Base-by-base conservation (phyloP, 2,113 vertebrate species). In the Strix aluco region DNA sequence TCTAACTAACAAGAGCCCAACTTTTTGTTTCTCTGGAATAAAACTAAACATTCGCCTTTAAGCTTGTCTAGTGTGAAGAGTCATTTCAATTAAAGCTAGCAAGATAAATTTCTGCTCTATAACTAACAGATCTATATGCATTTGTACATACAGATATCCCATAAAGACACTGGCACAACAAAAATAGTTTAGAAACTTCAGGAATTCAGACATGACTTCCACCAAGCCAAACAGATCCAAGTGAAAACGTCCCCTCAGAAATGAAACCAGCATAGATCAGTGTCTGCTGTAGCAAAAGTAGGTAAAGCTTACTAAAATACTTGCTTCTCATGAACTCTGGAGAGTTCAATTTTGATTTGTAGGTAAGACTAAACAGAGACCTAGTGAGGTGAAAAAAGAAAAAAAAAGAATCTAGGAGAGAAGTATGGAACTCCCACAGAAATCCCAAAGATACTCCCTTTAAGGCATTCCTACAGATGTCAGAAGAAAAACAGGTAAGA, bases 321-420 rank as follows among this genome's bases (percentile, higher is more conserved):
- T 66, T 80, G 18, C 10, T 91, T 66, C 79, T 86, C 29, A 14
- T 46, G 27, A 93, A 80, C 74, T 90, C 65, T 38, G 20, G 19
- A 71, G 58, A 92, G 84, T 58, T 89, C 69, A 55, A 10, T 61
- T 94, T 88, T 94, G 91, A 92, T 83, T 74, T 83, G 71, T 42
- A 88, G 46, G 46, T 78, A 61, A 96, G 42, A 94, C 47, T 92
- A 83, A 86, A 92, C 63, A 94, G 75, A 88, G 58, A 74, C 54
- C 54, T 57, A 77, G 51, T 16, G 13, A 78, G 38, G n/a, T 88
- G 29, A 86, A 96, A 88, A 86, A 71, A 84, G 32, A 79, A 78
- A 90, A 79, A 78, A 90, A 77, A 11, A 54, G 30, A 80, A 84
- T 78, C 59, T 75, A 86, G 36, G 22, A 77, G 36, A 59, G 5